These are phyloP conservation scores for Sebastes cheni DNA, from an alignment of 2,797 vertebrate species.

Conservation along the genomic window DNA sequence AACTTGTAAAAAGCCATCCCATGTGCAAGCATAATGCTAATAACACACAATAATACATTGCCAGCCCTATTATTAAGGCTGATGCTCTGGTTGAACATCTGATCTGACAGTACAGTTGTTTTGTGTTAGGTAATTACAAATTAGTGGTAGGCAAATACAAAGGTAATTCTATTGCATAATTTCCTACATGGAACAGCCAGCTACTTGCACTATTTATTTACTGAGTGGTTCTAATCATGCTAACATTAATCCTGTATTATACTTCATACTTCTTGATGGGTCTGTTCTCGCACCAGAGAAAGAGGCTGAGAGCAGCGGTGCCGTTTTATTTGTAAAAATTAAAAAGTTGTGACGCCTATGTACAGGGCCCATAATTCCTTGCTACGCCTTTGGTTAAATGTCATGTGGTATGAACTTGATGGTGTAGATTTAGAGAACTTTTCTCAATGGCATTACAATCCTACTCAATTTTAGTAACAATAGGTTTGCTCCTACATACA, in stretches of 20 bases:
- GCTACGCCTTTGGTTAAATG: no score
- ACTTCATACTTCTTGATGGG: neutral
- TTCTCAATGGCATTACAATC: constrained; percentile 30
- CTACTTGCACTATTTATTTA: neutral
- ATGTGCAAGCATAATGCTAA: neutral
- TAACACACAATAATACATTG: neutral
- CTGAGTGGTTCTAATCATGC: neutral
- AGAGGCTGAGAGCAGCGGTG: neutral
- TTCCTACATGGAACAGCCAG: neutral
- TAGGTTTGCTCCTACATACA: constrained; percentile 50
- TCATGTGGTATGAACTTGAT: neutral
- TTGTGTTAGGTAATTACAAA: no score
- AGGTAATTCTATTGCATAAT: neutral
- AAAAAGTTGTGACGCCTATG: neutral
- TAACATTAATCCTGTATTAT: neutral
- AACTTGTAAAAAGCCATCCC: neutral
- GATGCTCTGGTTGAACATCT: neutral
- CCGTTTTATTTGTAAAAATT: no score
- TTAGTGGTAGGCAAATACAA: neutral
- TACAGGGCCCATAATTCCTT: neutral
- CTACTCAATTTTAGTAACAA: constrained; percentile 35
- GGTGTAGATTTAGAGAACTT: constrained; percentile 9
- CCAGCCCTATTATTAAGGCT: neutral
- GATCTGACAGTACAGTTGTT: neutral
- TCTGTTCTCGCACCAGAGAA: neutral